Conservation (phyloP, 2,888 invertebrate genomes). For the Chesias legatella region DNA sequence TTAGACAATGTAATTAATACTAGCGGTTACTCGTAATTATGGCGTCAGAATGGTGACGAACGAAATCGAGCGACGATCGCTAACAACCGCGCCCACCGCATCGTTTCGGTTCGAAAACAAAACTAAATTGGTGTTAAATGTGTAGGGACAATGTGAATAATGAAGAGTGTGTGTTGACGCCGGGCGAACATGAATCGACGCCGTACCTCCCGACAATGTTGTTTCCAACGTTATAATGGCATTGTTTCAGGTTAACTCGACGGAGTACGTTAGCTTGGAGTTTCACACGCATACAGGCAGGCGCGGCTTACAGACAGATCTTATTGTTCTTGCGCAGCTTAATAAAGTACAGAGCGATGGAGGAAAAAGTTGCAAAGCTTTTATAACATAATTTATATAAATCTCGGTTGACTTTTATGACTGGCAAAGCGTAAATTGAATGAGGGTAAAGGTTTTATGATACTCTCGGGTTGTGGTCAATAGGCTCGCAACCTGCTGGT, state of each 20-base stretch:
- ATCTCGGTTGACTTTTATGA: slow-evolving; percentile 22
- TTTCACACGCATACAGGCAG: slow-evolving; percentile 15
- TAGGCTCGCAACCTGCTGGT: slow-evolving; percentile 21
- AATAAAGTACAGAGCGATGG: slow-evolving; percentile 19
- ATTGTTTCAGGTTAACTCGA: slow-evolving; percentile 53
- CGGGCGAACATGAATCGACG: slow-evolving; percentile 25
- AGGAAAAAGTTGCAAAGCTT: slow-evolving; percentile 19
- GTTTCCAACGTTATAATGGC: slow-evolving; percentile 54
- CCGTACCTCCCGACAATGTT: slow-evolving; percentile 42
- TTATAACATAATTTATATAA: slow-evolving; percentile 25
- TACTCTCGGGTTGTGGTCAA: slow-evolving; percentile 21
- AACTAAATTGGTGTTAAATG: slow-evolving; percentile 52
- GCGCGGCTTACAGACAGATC: slow-evolving; percentile 11
- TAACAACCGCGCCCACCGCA: slow-evolving; percentile 60
- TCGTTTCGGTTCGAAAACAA: slow-evolving; percentile 45
- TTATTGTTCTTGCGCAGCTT: slow-evolving; percentile 16
- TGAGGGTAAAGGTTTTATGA: slow-evolving; percentile 25
- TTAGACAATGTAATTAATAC: slow-evolving; percentile 78
- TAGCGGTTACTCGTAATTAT: slow-evolving; percentile 70
- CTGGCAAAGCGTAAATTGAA: slow-evolving; percentile 22
- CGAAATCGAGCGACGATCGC: slow-evolving; percentile 55
- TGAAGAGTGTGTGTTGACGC: slow-evolving; percentile 47
- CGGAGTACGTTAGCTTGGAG: slow-evolving; percentile 25
- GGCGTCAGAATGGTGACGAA: slow-evolving; percentile 59
- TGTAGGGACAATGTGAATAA: slow-evolving; percentile 56